Evolutionary conservation across 2,797 vertebrate species (phyloP).

Genomic region (Trematomus bernacchii): DNA sequence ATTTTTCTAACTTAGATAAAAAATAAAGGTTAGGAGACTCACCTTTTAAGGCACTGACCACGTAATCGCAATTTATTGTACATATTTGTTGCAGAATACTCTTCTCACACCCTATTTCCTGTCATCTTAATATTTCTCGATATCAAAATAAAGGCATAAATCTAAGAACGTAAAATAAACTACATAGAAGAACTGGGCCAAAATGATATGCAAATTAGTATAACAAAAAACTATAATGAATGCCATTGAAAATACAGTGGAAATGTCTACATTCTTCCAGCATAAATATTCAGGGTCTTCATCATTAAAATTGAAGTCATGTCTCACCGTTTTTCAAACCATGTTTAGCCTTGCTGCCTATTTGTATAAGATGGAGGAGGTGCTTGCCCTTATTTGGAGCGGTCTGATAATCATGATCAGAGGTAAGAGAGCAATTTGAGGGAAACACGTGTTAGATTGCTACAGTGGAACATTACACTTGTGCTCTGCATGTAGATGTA

Average conservation of each 20-base stretch:
- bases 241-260: neutral
- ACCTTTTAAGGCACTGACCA: neutral
- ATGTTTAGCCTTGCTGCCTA: slow-evolving; percentile 11
- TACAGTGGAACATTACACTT: slow-evolving; percentile 62
- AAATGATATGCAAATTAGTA: neutral
- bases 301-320: slow-evolving; percentile 7
- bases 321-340: neutral
- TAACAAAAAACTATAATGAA: neutral
- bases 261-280: neutral
- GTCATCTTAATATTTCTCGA: neutral
- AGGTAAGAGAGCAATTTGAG: slow-evolving; percentile 64
- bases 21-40: neutral
- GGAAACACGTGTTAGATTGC: slow-evolving; percentile 66
- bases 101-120: neutral
- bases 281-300: neutral
- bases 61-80: neutral
- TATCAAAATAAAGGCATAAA: slow-evolving; percentile 5
- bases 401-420: slow-evolving; percentile 57
- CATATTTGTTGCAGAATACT: neutral
- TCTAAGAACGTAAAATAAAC: neutral
- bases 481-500: slow-evolving; percentile 48
- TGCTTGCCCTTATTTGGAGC: slow-evolving; percentile 34
- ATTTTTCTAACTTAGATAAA: neutral
- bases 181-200: neutral
- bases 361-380: slow-evolving; percentile 20